Evolutionary conservation across 2,113 vertebrate genomes (phyloP).

Genomic region (Mormoops blainvillei): DNA sequence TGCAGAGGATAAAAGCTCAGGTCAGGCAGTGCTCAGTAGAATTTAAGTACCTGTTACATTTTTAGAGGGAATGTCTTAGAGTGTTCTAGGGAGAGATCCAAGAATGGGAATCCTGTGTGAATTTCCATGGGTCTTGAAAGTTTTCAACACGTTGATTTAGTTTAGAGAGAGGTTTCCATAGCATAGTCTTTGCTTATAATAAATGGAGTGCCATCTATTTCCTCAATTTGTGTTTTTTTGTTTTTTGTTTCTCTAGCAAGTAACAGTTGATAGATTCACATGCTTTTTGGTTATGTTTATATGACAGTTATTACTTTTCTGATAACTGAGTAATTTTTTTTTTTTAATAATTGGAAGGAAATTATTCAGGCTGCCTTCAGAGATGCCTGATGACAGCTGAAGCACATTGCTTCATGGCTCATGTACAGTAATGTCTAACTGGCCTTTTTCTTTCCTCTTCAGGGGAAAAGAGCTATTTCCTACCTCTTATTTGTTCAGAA

Average conservation of each 20-base stretch:
- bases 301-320: constrained; percentile 7
- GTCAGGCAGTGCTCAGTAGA: background rate
- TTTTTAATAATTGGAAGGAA: background rate
- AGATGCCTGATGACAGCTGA: background rate
- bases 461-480: background rate
- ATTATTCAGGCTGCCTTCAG: background rate
- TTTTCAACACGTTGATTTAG: constrained; percentile 25
- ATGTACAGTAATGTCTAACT: background rate
- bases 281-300: constrained; percentile 36
- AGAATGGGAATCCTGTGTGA: constrained; percentile 10
- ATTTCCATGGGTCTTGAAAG: constrained; percentile 30
- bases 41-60: constrained; percentile 8
- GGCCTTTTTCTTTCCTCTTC: background rate
- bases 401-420: background rate
- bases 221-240: background rate
- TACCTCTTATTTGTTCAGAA: background rate
- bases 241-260: background rate
- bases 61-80: background rate
- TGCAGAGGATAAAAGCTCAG: background rate
- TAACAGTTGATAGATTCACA: background rate
- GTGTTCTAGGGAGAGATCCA: constrained; percentile 2
- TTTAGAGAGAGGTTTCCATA: background rate
- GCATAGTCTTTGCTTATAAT: background rate
- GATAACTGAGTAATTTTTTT: background rate
- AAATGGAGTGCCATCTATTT: background rate